Evolutionary conservation across 2,113 vertebrate species (phyloP), one percentile per base, ranked within the genome.

Genomic region (pig (Sus scrofa)): DNA sequence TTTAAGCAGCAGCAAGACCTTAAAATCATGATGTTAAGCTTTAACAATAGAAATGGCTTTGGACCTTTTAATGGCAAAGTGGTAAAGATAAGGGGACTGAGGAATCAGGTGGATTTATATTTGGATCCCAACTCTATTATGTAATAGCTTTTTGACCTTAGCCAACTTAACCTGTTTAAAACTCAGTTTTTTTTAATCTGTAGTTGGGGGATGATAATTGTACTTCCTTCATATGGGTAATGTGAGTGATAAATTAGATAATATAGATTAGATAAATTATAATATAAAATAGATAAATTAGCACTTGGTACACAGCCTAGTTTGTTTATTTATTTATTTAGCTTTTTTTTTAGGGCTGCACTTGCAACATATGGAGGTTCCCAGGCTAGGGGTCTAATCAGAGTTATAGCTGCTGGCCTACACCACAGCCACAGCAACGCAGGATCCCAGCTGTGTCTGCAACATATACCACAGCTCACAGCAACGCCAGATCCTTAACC

Each of bases 161-260:
- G 82, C 58, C 44, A 87, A 88, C 75, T 94, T 88, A 95, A 91
- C 86, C 65, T 93, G 89, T 94, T 92, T 85, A 88, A 93, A 68
- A 87, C 27, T 86, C 74, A 30, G 26, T 92, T 67, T 95, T 30
- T 88, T 3, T 84, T 73, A n/a, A 71, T 44, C 8, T 44, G 8
- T 44, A 8, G 44, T 44, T 44, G 7, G 62, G 32, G 19, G 44
- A 60, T 87, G 58, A 85, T 91, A 85, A 92, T 54, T 82, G 14
- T 86, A 77, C 86, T 50, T 95, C 81, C n/a, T 26, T 92, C 44
- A 39, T 68, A 91, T 22, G 24, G 52, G 92, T 94, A 95, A 77
- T 73, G 65, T 91, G 27, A 86, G n/a, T 24, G 86, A 20, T 91
- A 93, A 96, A 74, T 62, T 78, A 86, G 7, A 34, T 68, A 68